Percentiles rank a stretch among this genome's conserved stretches.
Conservation (phyloP, 2,888 invertebrate genomes). For the Therioaphis trifolii region DNA sequence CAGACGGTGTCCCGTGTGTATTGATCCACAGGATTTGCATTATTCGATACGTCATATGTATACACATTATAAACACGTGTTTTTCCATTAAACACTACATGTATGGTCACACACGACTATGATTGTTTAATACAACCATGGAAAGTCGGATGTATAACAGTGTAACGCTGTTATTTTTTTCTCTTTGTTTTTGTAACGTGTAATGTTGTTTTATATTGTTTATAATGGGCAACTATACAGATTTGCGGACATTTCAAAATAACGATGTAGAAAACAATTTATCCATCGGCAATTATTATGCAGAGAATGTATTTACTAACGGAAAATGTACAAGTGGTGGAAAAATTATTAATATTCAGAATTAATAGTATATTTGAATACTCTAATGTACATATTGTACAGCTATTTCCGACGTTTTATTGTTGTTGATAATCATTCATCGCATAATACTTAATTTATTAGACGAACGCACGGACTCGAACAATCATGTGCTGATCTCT, state of each 20-base stretch:
- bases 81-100: background rate
- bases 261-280: background rate
- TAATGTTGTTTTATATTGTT: background rate
- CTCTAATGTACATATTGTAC: background rate
- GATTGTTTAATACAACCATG: conserved; percentile 39
- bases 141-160: conserved; percentile 33
- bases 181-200: background rate
- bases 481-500: background rate
- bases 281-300: background rate
- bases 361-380: background rate
- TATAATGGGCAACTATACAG: background rate
- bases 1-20: background rate
- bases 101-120: conserved; percentile 51
- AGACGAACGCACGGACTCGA: background rate
- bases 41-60: background rate
- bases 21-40: conserved; percentile 33
- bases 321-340: background rate
- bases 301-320: background rate
- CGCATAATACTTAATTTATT: background rate
- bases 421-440: conserved; percentile 2
- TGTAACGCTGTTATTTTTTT: background rate
- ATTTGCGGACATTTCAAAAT: background rate
- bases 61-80: background rate
- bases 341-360: conserved; percentile 1
- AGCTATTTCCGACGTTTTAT: background rate